Base-by-base conservation (phyloP, 2,113 vertebrate genomes). In the Spea bombifrons region DNA sequence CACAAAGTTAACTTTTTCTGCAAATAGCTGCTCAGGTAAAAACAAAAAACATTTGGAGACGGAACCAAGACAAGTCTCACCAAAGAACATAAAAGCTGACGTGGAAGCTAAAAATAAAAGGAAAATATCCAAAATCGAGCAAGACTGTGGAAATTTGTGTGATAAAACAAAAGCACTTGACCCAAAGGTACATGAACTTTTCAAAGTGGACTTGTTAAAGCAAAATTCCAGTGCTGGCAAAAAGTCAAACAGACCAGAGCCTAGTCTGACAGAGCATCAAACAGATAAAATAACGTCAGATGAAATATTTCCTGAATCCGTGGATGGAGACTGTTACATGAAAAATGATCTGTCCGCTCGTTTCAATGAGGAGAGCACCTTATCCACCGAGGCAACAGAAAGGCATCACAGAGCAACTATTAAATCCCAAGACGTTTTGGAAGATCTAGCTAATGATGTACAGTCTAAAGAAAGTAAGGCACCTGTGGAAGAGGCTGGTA, bases 361-460 rank as follows among this genome's bases (percentile, higher is more conserved):
- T 9, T 44, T 4, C 1, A 44, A 8, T 66, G 16, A 4, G 64
- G 64, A 66, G 4, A 66, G 44, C 17, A 16, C 1, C 5, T n/a
- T 70, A 7, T 70, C 67, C 13, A 70, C 4, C 7, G 67, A 70
- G n/a, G 45, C 67, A 70, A 15, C 5, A 50, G 45, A 9, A 15
- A 15, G n/a, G 6, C 7, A 6, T 68, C 9, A 47, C n/a, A 9
- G 5, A 50, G n/a, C 5, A 10, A 5, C 50, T 43, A 43, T 53
- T 3, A 50, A 43, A 67, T 3, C 65, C 30, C 48, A 16, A 53
- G 49, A 55, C 16, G 30, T 8, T 10, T 13, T 71, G 48, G 17
- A 55, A 71, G 49, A 71, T 71, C 69, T 59, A 59, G 9, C 10
- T 59, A 59, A 59, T 13, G 55, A 59, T 59, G 12, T 59, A 59